A percentile compares a stretch with the other conserved stretches of the same genome.
Conservation (phyloP, 2,113 vertebrate genomes). For the Alligator mississippiensis region DNA sequence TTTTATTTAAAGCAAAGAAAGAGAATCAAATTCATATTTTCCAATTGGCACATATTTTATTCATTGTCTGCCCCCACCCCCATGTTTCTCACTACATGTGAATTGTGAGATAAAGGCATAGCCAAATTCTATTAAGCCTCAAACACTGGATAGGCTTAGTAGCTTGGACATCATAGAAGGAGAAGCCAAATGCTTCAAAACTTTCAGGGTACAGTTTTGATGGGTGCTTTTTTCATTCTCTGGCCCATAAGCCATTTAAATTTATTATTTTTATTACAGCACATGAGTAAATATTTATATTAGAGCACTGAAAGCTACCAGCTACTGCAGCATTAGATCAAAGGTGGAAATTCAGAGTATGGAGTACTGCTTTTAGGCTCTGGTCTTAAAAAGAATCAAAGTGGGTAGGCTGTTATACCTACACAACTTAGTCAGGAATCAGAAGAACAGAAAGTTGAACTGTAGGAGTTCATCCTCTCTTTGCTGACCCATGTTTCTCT, state of each 20-base stretch:
- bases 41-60: background rate
- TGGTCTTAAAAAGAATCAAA: background rate
- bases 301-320: background rate
- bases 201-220: background rate
- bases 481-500: background rate
- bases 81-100: background rate
- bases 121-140: background rate
- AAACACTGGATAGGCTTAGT: background rate
- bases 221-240: background rate
- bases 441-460: background rate
- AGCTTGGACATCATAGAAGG: background rate
- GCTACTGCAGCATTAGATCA: background rate
- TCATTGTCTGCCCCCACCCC: background rate
- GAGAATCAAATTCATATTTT: background rate
- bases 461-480: background rate
- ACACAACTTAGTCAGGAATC: background rate
- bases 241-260: background rate
- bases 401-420: accelerated
- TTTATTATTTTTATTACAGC: background rate
- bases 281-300: accelerated
- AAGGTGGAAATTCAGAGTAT: background rate
- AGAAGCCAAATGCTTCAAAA: background rate
- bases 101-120: background rate
- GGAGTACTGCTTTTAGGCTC: background rate
- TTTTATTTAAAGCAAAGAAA: constrained; percentile 15